Base-by-base conservation (phyloP, 1,140 invertebrate species). In the Drosophila bipectinata region DNA sequence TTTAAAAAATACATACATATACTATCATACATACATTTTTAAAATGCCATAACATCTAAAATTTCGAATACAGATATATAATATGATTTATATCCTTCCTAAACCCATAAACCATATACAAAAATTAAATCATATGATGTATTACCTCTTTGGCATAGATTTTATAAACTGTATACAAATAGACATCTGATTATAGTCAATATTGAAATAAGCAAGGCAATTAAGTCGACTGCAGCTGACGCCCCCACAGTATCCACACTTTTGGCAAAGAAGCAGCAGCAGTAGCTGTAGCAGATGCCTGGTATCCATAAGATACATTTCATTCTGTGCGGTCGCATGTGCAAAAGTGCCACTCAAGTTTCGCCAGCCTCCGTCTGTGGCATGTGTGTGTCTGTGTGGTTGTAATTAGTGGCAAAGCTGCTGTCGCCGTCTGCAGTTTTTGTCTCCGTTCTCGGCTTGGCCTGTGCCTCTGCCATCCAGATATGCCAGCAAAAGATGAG, bases 401-500 rank as follows among this genome's bases (percentile, higher is more conserved):
- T 79, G 74, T 72, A 88, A 85, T 87, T 85, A 88, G 82, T 88
- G 59, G 73, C 73, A 84, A 71, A 72, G 77, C 62, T 77, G 61
- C 32, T 54, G 45, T 56, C 52, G 72, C 74, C 71, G 63, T 74
- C 77, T 80, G 75, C 75, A 85, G 82, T 85, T 85, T 85, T 85
- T 85, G 82, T 61, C 82, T 64, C 68, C 39, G 44, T 49, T 49
- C 64, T 72, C 18, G 34, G 41, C 24, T 72, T 56, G 48, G 68
- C 60, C 53, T 62, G 59, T 62, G 63, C 49, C 69, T 44, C 12
- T 69, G 67, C 49, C 83, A 82, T 85, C 84, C 79, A 88, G 83
- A 87, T 87, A 87, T 77, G 83, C 72, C 62, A 55, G 76, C 84
- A 88, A 79, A 83, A 79, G 83, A 90, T 90, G 88, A 90, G 88